phyloP scores from a whole-genome alignment of 2,888 invertebrate genomes.

The Orthosia gracilis region DNA sequence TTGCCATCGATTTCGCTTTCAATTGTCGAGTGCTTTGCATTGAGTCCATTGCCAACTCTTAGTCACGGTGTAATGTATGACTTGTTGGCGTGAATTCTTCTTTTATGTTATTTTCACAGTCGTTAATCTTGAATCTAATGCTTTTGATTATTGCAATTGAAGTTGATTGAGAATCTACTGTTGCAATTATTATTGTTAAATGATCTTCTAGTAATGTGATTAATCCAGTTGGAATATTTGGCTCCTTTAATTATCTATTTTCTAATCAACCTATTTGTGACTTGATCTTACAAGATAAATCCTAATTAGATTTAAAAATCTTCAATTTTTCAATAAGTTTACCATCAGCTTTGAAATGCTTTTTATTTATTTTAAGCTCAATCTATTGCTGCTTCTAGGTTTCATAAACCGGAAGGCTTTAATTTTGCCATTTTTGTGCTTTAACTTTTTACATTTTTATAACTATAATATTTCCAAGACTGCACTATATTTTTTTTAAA shows the following conservation, averaged over 20 bases:
- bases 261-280: background rate
- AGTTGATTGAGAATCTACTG: background rate
- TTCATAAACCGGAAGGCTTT: too few relatives aligned
- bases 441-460: too few relatives aligned
- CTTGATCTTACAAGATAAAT: too few relatives aligned
- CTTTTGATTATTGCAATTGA: background rate
- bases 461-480: too few relatives aligned
- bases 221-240: background rate
- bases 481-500: too few relatives aligned
- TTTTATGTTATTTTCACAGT: conserved; percentile 1
- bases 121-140: conserved; percentile 13
- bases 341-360: too few relatives aligned
- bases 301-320: background rate
- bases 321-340: background rate
- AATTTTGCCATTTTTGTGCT: too few relatives aligned
- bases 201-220: background rate
- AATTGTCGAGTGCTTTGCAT: conserved; percentile 72
- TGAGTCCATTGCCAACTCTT: conserved; percentile 81
- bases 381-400: too few relatives aligned
- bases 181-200: background rate
- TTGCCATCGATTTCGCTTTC: conserved; percentile 84
- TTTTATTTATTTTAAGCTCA: too few relatives aligned
- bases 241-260: background rate
- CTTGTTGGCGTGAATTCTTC: conserved; percentile 53
- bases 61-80: conserved; percentile 69